Evolutionary conservation across 2,888 invertebrate species (phyloP), one percentile per base, ranked within the genome.

Genomic region (Temnothorax ravouxi): DNA sequence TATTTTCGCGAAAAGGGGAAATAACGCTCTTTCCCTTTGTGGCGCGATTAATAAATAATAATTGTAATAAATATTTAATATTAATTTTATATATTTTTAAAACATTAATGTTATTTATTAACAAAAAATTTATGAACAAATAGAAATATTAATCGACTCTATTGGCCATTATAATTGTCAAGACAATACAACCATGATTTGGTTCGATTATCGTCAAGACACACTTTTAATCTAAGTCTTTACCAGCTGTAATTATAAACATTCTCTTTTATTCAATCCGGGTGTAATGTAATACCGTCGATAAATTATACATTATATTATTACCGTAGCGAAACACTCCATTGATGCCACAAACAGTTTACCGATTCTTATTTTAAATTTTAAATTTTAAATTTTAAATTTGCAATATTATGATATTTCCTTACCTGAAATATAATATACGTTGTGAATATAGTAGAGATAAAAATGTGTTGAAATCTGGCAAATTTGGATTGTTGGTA

Each of bases 371-470:
- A 50, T 9, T 13, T 3, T 34, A 34, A 52, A 69, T 21, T n/a
- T n/a, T n/a, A n/a, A n/a, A n/a, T n/a, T n/a, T n/a, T n/a, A n/a
- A n/a, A n/a, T n/a, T n/a, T n/a, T n/a, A n/a, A n/a, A n/a, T 25
- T 25, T 4, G 13, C 13, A 25, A 5, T 56, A 56, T 56, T 25
- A 25, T 2, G n/a, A 1, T 29, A 25, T 67, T 47, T 8, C 18
- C 50, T 67, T 50, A 67, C 67, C n/a, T 50, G 67, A 67, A 67
- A 50, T n/a, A 50, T n/a, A 29, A 67, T 50, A 34, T 11, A 5
- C 5, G 47, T 13, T 5, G 5, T 67, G 3, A 67, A 11, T 34
- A 67, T 29, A 5, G 6, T 6, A 18, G n/a, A 15, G 0, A 66
- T 44, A 3, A 47, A 44, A 25, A 66, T 15, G 18, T 44, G 25